A percentile compares a stretch with the other conserved stretches of the same genome.
Conservation (phyloP, 2,888 invertebrate genomes). For the Seladonia tumulorum region DNA sequence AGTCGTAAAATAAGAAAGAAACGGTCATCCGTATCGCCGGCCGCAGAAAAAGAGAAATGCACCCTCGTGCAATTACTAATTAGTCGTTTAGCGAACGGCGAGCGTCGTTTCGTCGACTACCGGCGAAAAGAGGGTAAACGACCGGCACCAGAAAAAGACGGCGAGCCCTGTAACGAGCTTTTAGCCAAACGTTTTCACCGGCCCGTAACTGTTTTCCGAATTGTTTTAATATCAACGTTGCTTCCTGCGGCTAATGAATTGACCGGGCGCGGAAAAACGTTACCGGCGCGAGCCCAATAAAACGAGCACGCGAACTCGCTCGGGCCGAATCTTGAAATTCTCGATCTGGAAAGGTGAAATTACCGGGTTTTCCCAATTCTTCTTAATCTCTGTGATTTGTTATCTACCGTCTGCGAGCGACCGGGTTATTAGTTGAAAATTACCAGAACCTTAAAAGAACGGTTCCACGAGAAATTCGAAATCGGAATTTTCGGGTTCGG, state of each 20-base stretch:
- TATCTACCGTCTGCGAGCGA: no score
- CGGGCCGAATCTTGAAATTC: neutral
- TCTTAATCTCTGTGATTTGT: neutral
- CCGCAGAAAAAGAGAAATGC: slow-evolving; percentile 25
- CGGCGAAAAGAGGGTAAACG: slow-evolving; percentile 50
- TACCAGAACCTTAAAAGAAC: no score
- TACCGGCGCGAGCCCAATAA: neutral
- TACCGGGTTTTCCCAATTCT: neutral
- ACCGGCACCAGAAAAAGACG: slow-evolving; percentile 21
- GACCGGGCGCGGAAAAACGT: neutral
- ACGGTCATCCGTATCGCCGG: neutral
- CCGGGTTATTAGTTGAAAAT: no score
- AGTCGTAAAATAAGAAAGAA: slow-evolving; percentile 23
- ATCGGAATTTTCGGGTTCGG: neutral
- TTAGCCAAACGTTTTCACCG: slow-evolving; percentile 56
- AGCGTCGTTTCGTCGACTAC: slow-evolving; percentile 63
- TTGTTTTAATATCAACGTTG: neutral
- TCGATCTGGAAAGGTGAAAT: neutral
- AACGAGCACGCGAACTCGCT: neutral
- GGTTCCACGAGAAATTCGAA: neutral
- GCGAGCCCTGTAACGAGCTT: slow-evolving; percentile 61
- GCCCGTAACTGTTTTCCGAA: neutral
- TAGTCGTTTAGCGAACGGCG: slow-evolving; percentile 71
- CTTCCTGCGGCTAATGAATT: neutral
- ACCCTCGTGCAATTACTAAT: slow-evolving; percentile 71